Evolutionary conservation across 2,797 vertebrate species (phyloP).

Genomic region (Ctenosaura bakeri): DNA sequence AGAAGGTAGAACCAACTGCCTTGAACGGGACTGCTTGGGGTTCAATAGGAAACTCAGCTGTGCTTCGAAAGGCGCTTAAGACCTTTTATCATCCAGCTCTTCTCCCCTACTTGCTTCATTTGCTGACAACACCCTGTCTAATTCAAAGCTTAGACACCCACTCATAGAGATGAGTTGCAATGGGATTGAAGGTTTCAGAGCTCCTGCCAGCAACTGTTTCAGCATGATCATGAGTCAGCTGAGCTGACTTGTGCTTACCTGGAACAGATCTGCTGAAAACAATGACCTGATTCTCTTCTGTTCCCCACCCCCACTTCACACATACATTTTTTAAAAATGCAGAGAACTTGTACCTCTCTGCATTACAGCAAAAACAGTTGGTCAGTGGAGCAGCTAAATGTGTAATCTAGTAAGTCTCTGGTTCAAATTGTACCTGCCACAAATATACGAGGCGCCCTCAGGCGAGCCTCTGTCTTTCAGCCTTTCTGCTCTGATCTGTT

Average conservation of each 20-base stretch:
- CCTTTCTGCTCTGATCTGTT: conserved; percentile 24
- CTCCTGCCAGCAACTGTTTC: conserved; percentile 70
- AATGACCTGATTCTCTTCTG: conserved; percentile 74
- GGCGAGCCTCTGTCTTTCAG: conserved; percentile 22
- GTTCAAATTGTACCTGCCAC: background rate
- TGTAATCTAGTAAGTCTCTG: background rate
- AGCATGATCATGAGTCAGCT: conserved; percentile 74
- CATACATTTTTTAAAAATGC: conserved; percentile 29
- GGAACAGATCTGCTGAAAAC: conserved; percentile 68
- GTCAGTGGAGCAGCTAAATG: background rate
- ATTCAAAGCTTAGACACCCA: conserved; percentile 69
- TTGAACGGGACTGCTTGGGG: background rate
- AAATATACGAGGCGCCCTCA: background rate
- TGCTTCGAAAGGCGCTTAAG: background rate
- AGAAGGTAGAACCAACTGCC: background rate
- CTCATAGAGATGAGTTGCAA: conserved; percentile 50
- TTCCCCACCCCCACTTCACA: conserved; percentile 42
- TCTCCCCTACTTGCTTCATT: background rate
- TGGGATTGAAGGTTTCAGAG: conserved; percentile 60
- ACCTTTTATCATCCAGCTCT: conserved; percentile 3
- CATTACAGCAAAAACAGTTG: background rate
- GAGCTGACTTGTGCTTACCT: conserved; percentile 72
- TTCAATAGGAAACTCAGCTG: background rate
- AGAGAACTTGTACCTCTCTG: conserved; percentile 58
- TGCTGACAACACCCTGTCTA: conserved; percentile 58